Evolutionary conservation across 1,140 invertebrate species (phyloP).

Genomic region (Drosophila leontia): DNA sequence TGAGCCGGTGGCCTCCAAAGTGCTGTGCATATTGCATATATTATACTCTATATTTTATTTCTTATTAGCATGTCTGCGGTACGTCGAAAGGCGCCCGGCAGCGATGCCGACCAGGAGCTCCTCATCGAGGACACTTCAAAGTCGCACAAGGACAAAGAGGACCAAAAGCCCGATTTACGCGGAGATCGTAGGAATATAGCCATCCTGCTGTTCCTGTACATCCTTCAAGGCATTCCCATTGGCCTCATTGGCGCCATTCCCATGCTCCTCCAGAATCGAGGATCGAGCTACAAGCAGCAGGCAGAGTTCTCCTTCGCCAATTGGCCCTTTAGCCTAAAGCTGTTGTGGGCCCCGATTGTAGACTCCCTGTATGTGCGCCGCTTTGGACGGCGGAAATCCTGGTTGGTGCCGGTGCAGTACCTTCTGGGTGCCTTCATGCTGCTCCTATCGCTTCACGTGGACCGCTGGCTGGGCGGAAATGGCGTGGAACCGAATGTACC

Average conservation of each 20-base stretch:
- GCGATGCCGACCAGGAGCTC: conserved; percentile 20
- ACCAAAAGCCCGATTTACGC: conserved; percentile 86
- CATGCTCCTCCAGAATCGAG: conserved; percentile 96
- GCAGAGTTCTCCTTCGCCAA: conserved; percentile 99
- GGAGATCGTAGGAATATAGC: conserved; percentile 92
- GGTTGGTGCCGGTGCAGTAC: conserved; percentile 97
- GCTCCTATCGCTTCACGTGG: conserved; percentile 90
- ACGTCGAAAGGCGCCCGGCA: conserved; percentile 22
- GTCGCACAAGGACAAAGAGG: conserved; percentile 23
- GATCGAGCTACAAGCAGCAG: conserved; percentile 96
- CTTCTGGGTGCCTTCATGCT: conserved; percentile 94
- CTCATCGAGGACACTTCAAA: conserved; percentile 22
- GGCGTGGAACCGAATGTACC: conserved; percentile 90
- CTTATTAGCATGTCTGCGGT: conserved; percentile 32
- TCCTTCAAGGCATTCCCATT: conserved; percentile 98
- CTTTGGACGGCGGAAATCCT: conserved; percentile 98
- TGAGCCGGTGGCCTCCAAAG: conserved; percentile 23
- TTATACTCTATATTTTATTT: background rate
- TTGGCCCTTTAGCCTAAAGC: conserved; percentile 99
- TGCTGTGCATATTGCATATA: background rate
- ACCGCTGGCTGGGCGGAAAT: conserved; percentile 90
- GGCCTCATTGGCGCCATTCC: conserved; percentile 97
- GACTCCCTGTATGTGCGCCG: conserved; percentile 94
- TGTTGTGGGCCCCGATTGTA: conserved; percentile 99
- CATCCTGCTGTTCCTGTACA: conserved; percentile 95